Evolutionary conservation across 35 echinoderm and acorn worm genomes (phyloP).

Genomic region (Chiridota heheva): DNA sequence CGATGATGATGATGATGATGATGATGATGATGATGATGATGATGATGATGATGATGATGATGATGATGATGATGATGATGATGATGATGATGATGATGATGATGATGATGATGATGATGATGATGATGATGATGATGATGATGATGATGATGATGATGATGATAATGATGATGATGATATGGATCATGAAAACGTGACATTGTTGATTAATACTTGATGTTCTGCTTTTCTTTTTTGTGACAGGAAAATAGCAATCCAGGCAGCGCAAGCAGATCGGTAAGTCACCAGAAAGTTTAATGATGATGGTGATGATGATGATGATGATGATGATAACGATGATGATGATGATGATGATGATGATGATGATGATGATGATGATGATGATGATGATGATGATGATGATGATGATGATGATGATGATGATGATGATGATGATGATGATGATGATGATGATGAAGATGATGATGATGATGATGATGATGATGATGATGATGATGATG

Average conservation of each 20-base stretch:
- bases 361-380: slow-evolving; percentile 30
- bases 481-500: slow-evolving; percentile 23
- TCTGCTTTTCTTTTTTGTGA: background rate
- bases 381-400: slow-evolving; percentile 33
- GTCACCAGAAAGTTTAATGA: background rate
- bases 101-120: slow-evolving; percentile 34
- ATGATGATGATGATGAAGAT: slow-evolving; percentile 24
- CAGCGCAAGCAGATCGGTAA: background rate
- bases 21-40: slow-evolving; percentile 26
- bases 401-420: background rate
- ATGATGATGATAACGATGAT: slow-evolving; percentile 22
- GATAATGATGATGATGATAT: slow-evolving; percentile 13
- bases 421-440: slow-evolving; percentile 1
- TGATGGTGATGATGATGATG: slow-evolving; percentile 25
- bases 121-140: slow-evolving; percentile 26
- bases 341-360: slow-evolving; percentile 30
- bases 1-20: slow-evolving; percentile 5
- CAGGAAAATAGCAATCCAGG: background rate
- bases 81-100: slow-evolving; percentile 28
- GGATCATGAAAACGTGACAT: background rate
- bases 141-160: slow-evolving; percentile 27
- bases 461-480: slow-evolving; percentile 28
- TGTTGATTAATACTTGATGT: background rate
- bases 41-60: slow-evolving; percentile 24
- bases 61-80: slow-evolving; percentile 17